Conservation (phyloP, 2,113 vertebrate genomes). For the Catharus minimus region DNA sequence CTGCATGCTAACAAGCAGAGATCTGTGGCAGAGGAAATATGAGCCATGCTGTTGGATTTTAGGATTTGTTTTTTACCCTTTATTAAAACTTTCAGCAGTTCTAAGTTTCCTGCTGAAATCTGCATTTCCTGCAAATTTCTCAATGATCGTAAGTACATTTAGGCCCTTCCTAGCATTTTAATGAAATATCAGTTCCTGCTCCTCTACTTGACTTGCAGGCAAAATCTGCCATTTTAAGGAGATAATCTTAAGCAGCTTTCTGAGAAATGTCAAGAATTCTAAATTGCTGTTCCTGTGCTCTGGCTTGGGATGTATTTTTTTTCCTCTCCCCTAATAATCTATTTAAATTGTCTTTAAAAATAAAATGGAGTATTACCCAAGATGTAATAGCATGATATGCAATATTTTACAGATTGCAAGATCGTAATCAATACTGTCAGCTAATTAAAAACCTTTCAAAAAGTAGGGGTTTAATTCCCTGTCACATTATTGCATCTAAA, state of each 20-base stretch:
- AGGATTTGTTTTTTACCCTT: background rate
- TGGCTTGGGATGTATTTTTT: background rate
- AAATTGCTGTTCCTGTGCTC: slow-evolving; percentile 6
- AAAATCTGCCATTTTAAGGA: slow-evolving; percentile 29
- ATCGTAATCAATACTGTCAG: background rate
- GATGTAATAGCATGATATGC: background rate
- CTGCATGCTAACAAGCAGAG: background rate
- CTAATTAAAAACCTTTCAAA: background rate
- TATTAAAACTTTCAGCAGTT: background rate
- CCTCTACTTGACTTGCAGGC: slow-evolving; percentile 26
- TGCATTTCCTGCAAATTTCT: background rate
- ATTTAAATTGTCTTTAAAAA: background rate
- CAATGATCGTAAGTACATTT: background rate
- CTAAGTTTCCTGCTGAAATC: background rate
- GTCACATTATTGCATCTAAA: background rate
- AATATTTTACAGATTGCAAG: background rate
- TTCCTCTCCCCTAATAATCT: background rate
- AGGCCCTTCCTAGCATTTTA: background rate
- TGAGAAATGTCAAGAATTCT: slow-evolving; percentile 16
- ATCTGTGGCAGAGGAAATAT: background rate
- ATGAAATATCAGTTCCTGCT: slow-evolving; percentile 16
- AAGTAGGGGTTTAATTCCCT: background rate
- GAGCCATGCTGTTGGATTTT: background rate
- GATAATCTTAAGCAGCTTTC: slow-evolving; percentile 55
- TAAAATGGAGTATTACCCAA: background rate